Evolutionary conservation across 2,888 invertebrate genomes (phyloP).

Genomic region (Amphipoea lucens): DNA sequence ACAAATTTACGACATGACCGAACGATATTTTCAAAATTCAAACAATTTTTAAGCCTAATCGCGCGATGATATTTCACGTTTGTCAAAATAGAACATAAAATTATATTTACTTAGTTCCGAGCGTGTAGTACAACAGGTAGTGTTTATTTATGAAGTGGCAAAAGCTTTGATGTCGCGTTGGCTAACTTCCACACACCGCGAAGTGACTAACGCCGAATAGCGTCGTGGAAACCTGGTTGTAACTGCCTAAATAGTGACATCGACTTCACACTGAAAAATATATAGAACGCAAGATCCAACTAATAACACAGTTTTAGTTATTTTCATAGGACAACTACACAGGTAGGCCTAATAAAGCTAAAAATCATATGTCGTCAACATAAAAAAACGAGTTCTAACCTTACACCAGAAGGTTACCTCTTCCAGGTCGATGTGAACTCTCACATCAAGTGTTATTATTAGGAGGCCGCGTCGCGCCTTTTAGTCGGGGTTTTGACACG

Average conservation of each 20-base stretch:
- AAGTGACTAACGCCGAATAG: constrained; percentile 63
- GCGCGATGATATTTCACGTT: constrained; percentile 14
- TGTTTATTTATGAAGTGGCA: constrained; percentile 83
- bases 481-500: no score
- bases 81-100: constrained; percentile 48
- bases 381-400: not conserved
- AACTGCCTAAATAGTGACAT: constrained; percentile 59
- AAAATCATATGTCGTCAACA: not conserved
- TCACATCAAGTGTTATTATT: no score
- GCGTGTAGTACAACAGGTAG: constrained; percentile 68
- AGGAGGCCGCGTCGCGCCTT: no score
- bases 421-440: no score
- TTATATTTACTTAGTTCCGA: constrained; percentile 62
- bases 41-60: not conserved
- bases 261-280: constrained; percentile 15
- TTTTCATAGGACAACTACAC: not conserved
- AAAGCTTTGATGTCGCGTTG: constrained; percentile 84
- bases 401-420: no score
- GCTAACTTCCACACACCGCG: constrained; percentile 77
- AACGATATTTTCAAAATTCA: constrained; percentile 1
- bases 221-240: constrained; percentile 42
- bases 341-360: not conserved
- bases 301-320: constrained; percentile 8
- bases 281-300: not conserved
- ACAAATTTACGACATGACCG: not conserved